Evolutionary conservation across 2,113 vertebrate species (phyloP).

Genomic region (Pangasianodon hypophthalmus): DNA sequence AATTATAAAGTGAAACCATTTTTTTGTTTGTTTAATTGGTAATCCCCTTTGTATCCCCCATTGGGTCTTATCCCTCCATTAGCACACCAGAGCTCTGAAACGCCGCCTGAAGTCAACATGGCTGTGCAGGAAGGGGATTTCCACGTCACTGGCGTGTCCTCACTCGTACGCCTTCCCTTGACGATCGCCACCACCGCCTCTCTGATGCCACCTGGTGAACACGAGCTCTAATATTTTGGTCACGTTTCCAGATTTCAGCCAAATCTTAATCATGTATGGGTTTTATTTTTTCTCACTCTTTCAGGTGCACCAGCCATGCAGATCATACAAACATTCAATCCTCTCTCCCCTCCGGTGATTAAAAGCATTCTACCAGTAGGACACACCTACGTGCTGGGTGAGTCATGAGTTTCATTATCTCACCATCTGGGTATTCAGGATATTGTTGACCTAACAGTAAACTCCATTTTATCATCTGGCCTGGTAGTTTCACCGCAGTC

Average conservation of each 20-base stretch:
- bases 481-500: slow-evolving; percentile 4
- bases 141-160: neutral
- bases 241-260: neutral
- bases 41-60: neutral
- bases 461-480: neutral
- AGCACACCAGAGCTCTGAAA: neutral
- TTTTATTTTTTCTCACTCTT: neutral
- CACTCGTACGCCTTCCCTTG: neutral
- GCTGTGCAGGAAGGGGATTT: slow-evolving; percentile 3
- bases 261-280: neutral
- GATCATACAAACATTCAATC: slow-evolving; percentile 58
- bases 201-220: slow-evolving; percentile 28
- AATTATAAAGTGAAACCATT: neutral
- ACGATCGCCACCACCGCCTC: neutral
- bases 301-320: slow-evolving; percentile 57
- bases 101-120: neutral
- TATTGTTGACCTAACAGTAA: neutral
- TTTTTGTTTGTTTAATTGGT: neutral
- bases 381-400: slow-evolving; percentile 59
- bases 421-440: neutral
- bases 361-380: slow-evolving; percentile 40
- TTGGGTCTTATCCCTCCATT: neutral
- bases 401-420: slow-evolving; percentile 14
- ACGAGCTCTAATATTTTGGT: neutral
- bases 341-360: slow-evolving; percentile 56